A percentile compares a stretch with the other conserved stretches of the same genome.
These are phyloP conservation scores for Labeo catla DNA, from an alignment of 2,113 vertebrate species.

Conservation along the genomic window DNA sequence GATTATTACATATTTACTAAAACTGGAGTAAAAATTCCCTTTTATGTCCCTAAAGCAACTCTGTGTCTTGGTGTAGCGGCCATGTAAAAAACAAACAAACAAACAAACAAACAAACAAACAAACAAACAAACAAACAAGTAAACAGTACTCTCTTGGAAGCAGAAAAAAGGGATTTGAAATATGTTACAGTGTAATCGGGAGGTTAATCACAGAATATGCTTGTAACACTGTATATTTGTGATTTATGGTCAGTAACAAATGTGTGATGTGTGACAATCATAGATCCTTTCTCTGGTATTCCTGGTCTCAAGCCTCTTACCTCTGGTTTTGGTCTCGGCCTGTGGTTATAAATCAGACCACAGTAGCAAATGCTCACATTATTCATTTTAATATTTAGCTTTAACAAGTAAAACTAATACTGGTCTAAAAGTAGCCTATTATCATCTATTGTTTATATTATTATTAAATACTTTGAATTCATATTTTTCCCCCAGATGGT, in stretches of 20 bases:
- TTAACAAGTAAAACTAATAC: no score
- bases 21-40: no score
- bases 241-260: not conserved
- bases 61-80: not conserved
- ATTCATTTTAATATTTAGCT: not conserved
- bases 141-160: not conserved
- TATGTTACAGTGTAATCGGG: not conserved
- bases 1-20: not conserved
- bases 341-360: not conserved
- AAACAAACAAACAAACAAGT: no score
- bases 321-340: not conserved
- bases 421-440: no score
- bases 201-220: not conserved
- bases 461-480: no score
- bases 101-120: no score
- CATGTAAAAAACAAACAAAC: not conserved
- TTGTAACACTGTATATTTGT: not conserved
- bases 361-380: not conserved
- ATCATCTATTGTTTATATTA: no score
- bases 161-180: not conserved
- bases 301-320: not conserved
- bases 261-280: not conserved
- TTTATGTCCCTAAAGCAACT: no score
- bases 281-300: not conserved
- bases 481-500: no score